Conservation (phyloP, 1,140 invertebrate genomes). For the Meloidogyne exigua region DNA sequence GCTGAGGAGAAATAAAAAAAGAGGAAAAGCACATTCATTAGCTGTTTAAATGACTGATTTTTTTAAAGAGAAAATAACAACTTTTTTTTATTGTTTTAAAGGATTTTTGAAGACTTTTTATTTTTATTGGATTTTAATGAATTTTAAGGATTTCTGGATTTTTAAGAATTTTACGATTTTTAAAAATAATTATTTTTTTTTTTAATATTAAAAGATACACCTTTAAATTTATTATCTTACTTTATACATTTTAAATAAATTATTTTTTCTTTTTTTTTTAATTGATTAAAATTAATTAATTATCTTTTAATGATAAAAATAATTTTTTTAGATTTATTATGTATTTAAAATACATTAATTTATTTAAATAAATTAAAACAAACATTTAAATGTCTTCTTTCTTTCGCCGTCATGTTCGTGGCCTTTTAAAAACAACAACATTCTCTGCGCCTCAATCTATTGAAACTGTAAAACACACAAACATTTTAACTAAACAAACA, state of each 20-base stretch:
- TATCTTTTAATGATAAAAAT: too few relatives aligned
- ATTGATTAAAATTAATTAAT: background rate
- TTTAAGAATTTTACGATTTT: background rate
- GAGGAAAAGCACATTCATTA: background rate
- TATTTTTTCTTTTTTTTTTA: background rate
- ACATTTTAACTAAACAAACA: too few relatives aligned
- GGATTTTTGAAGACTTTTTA: background rate
- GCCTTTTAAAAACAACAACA: constrained; percentile 19
- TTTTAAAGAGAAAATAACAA: background rate
- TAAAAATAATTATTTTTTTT: background rate
- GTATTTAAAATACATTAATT: background rate
- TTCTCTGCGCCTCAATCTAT: constrained; percentile 21
- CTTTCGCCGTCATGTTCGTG: constrained; percentile 17
- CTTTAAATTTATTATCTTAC: background rate
- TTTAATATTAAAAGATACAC: background rate
- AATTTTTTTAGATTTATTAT: background rate
- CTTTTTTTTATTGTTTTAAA: background rate
- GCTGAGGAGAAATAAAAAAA: background rate
- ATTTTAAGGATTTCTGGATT: background rate
- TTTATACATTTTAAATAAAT: background rate
- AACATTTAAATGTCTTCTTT: constrained; percentile 16
- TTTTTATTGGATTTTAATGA: background rate
- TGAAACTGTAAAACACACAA: constrained; percentile 3
- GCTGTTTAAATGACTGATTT: background rate
- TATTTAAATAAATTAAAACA: background rate